Conservation (phyloP, 2,888 invertebrate genomes). For the Xestia rhomboidea region DNA sequence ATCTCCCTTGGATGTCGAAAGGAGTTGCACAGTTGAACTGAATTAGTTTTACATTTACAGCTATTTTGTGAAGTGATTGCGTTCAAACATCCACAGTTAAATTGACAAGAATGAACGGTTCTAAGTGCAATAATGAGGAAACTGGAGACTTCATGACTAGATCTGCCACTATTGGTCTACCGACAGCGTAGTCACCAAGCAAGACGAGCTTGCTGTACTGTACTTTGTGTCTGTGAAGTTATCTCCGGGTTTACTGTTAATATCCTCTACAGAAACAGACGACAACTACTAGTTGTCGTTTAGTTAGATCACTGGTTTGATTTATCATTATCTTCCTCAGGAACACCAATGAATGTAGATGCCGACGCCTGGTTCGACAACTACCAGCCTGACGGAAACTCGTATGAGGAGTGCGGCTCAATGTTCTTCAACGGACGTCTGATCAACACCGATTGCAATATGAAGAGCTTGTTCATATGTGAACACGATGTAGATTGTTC, state of each 20-base stretch:
- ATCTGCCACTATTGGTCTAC: neutral
- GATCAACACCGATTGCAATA: slow-evolving; percentile 77
- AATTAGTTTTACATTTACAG: neutral
- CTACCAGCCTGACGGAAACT: slow-evolving; percentile 75
- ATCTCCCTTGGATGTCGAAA: neutral
- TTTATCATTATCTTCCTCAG: slow-evolving; percentile 1
- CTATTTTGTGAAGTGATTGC: neutral
- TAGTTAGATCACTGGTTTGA: neutral
- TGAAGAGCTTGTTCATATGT: slow-evolving; percentile 80
- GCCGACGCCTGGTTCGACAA: slow-evolving; percentile 77
- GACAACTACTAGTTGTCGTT: neutral
- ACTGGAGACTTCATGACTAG: neutral
- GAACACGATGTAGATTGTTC: slow-evolving; percentile 73
- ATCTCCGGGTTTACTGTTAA: neutral
- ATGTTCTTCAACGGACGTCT: slow-evolving; percentile 81
- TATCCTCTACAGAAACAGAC: too few species aligned
- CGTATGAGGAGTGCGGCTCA: slow-evolving; percentile 64
- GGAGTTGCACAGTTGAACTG: neutral
- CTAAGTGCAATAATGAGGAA: neutral
- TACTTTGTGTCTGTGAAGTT: neutral
- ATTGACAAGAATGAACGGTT: neutral
- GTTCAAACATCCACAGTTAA: neutral
- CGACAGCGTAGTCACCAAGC: too few species aligned
- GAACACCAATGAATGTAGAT: slow-evolving; percentile 28
- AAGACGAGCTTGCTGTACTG: neutral